Evolutionary conservation across 2,888 invertebrate species (phyloP), one percentile per base, ranked within the genome.

Genomic region (Andrena marginata): DNA sequence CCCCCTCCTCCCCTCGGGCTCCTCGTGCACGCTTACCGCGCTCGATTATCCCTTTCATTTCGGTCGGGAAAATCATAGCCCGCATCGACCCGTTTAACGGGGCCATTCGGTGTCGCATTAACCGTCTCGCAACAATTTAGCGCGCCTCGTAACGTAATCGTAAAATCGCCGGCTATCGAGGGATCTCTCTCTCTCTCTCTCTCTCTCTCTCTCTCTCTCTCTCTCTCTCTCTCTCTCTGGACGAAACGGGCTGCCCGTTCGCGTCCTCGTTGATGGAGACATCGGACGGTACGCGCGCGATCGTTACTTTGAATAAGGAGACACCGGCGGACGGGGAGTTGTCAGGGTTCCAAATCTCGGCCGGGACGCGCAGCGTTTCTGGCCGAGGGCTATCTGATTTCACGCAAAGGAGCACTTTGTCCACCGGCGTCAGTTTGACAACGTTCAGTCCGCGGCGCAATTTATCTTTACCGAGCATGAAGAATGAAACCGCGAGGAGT

Each of bases 371-470:
- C 72, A 67, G 72, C 72, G 59, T 73, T 51, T 7, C 33, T 59
- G 64, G 49, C 26, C 59, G 29, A 69, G 70, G 70, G 79, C 59
- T 80, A 77, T 77, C 78, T 65, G 70, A 80, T 80, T 77, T 77
- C 80, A 65, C 78, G 77, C 59, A 49, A 51, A 31, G 59, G 51
- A 64, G 70, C 64, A 35, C 20, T 29, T 56, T 54, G 42, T 49
- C 64, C 33, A 42, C 62, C 26, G 29, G 29, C 77, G 29, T 60
- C 65, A 60, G 65, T 65, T 77, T 65, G 78, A 29, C 59, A 51
- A 60, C 78, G 42, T 71, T 80, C 79, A 49, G 69, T 70, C 29
- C 78, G 49, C 23, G 35, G n/a, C 4, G 54, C 33, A 48, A 69
- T 78, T 80, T 54, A 67, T 80, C 71, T 80, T 51, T 54, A 69